Evolutionary conservation across 2,888 invertebrate genomes (phyloP).

Genomic region (Ophion ellenae): DNA sequence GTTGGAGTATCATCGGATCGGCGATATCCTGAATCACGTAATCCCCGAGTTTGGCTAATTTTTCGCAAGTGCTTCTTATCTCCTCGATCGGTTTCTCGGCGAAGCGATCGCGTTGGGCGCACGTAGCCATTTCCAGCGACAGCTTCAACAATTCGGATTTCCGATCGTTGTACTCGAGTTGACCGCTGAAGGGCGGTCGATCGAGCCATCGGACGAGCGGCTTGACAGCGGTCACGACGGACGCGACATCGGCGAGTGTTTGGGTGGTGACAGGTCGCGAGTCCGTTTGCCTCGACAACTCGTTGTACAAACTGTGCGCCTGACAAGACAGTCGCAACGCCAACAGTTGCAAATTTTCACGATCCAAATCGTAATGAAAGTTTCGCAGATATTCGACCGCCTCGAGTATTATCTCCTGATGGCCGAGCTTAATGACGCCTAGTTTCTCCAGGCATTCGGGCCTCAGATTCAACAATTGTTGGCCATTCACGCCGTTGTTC

Average conservation of each 20-base stretch:
- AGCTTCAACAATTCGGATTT: constrained; percentile 90
- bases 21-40: constrained; percentile 93
- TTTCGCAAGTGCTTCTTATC: constrained; percentile 89
- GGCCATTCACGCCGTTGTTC: constrained; percentile 92
- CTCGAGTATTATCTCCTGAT: constrained; percentile 96
- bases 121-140: constrained; percentile 94
- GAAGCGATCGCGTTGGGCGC: constrained; percentile 95
- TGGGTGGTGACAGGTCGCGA: constrained; percentile 89
- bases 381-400: constrained; percentile 95
- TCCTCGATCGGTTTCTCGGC: constrained; percentile 93
- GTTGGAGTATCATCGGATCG: constrained; percentile 96
- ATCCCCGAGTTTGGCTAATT: constrained; percentile 92
- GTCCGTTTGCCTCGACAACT: constrained; percentile 86
- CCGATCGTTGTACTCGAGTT: constrained; percentile 89
- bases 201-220: constrained; percentile 96
- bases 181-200: constrained; percentile 87
- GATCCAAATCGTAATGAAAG: constrained; percentile 95
- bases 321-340: constrained; percentile 93
- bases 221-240: constrained; percentile 93
- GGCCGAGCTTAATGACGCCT: constrained; percentile 94
- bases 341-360: constrained; percentile 95
- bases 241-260: constrained; percentile 93
- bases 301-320: constrained; percentile 91
- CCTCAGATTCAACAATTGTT: constrained; percentile 92
- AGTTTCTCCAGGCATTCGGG: constrained; percentile 95